Conservation (phyloP, 2,888 invertebrate species). For the Scaptodrosophila latifasciaeformis region DNA sequence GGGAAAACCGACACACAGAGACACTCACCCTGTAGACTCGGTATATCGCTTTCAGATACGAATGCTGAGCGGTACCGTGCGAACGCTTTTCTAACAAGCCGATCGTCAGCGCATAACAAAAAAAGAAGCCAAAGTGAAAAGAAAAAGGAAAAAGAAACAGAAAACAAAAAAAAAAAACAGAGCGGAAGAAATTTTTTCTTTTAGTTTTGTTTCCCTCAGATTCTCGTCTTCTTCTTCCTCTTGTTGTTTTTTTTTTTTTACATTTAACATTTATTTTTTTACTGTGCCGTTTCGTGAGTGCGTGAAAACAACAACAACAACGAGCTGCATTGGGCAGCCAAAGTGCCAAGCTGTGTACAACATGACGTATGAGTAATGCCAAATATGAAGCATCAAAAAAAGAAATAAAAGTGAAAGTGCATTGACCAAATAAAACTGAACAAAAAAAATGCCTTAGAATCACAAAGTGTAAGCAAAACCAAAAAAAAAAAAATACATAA, state of each 20-base stretch:
- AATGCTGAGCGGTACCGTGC: slow-evolving; percentile 52
- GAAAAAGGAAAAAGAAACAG: slow-evolving; percentile 1
- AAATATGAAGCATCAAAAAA: slow-evolving; percentile 8
- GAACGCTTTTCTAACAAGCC: slow-evolving; percentile 35
- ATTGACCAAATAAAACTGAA: not conserved
- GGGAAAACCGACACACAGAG: slow-evolving; percentile 5
- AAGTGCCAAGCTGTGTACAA: slow-evolving; percentile 28
- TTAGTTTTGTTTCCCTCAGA: slow-evolving; percentile 26
- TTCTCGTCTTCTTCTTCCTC: slow-evolving; percentile 10
- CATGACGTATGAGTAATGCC: slow-evolving; percentile 48
- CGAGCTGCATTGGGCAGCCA: slow-evolving; percentile 24
- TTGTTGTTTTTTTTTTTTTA: slow-evolving; percentile 2
- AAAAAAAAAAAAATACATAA: too few species aligned
- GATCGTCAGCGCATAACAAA: slow-evolving; percentile 32
- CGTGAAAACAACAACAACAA: slow-evolving; percentile 7
- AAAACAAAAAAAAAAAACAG: slow-evolving; percentile 6
- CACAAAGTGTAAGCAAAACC: not conserved
- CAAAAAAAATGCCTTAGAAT: too few species aligned
- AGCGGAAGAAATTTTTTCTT: slow-evolving; percentile 33
- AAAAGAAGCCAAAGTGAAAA: slow-evolving; percentile 4
- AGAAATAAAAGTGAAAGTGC: slow-evolving; percentile 30
- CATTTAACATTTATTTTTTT: not conserved
- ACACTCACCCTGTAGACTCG: slow-evolving; percentile 3
- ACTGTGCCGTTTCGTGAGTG: slow-evolving; percentile 12
- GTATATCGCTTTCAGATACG: slow-evolving; percentile 55